Conservation (phyloP, 2,797 vertebrate genomes). For the Macropus fuliginosus region DNA sequence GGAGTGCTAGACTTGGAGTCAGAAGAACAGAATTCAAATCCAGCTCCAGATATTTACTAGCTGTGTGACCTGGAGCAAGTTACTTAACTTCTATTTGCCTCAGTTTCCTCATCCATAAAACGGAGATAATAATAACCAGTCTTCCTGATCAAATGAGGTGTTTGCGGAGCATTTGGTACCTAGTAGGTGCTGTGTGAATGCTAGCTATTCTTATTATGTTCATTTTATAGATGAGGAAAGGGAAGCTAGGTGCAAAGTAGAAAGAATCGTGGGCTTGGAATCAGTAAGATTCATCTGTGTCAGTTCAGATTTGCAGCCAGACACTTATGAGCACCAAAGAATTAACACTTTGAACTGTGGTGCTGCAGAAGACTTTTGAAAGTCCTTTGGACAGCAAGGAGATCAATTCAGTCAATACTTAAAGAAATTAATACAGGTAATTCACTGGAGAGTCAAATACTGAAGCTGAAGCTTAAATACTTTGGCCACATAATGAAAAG, state of each 20-base stretch:
- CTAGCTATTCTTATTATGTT: neutral
- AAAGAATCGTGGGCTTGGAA: neutral
- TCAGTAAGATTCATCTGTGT: neutral
- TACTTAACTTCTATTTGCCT: neutral
- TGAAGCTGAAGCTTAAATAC: neutral
- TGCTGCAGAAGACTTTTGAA: neutral
- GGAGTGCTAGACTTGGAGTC: neutral
- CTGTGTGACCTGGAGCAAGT: neutral
- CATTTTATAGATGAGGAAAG: neutral
- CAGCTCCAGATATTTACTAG: neutral
- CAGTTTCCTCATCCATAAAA: neutral
- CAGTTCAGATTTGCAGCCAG: neutral
- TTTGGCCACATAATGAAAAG: neutral
- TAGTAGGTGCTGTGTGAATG: neutral
- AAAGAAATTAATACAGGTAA: neutral
- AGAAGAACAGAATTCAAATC: neutral
- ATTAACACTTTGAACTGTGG: neutral
- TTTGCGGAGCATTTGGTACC: neutral
- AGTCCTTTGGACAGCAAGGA: neutral
- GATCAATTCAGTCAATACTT: too few relatives aligned
- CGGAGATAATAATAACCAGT: neutral
- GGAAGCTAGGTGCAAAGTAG: neutral
- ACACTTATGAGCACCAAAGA: neutral
- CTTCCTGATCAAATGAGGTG: neutral
- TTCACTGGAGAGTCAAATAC: neutral